Conservation (phyloP, 1,140 invertebrate species). For the Chelonus insularis region DNA sequence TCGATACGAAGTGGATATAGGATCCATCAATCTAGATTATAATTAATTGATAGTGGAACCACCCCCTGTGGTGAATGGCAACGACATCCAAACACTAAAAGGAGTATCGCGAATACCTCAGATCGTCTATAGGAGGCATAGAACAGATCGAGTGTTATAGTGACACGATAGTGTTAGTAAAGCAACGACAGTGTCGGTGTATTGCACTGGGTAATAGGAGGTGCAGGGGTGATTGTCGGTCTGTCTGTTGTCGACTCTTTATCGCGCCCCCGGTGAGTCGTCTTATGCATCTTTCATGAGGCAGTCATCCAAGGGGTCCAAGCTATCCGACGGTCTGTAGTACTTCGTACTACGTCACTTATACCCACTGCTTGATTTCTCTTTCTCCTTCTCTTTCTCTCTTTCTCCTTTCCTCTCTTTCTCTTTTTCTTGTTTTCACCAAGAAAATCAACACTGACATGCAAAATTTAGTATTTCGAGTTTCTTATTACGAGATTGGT, state of each 20-base stretch:
- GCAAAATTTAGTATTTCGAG: slow-evolving; percentile 30
- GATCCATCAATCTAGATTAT: slow-evolving; percentile 62
- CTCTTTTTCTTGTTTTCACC: slow-evolving; percentile 12
- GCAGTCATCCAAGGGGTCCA: slow-evolving; percentile 59
- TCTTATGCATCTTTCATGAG: slow-evolving; percentile 64
- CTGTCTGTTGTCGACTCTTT: slow-evolving; percentile 63
- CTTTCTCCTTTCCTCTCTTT: background rate
- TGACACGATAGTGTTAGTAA: slow-evolving; percentile 28
- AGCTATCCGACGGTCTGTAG: slow-evolving; percentile 39
- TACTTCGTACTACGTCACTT: slow-evolving; percentile 29
- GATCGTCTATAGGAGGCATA: background rate
- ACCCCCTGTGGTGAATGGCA: slow-evolving; percentile 50
- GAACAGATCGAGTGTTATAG: background rate
- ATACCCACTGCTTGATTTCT: background rate
- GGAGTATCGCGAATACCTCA: background rate
- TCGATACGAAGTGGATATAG: slow-evolving; percentile 50
- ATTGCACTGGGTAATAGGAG: slow-evolving; percentile 59
- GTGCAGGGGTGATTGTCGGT: slow-evolving; percentile 58
- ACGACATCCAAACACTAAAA: slow-evolving; percentile 36
- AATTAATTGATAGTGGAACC: slow-evolving; percentile 60
- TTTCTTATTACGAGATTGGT: too few relatives aligned
- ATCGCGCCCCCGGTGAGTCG: slow-evolving; percentile 62
- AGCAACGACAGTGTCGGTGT: slow-evolving; percentile 39
- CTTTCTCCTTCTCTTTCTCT: slow-evolving; percentile 14
- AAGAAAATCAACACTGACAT: slow-evolving; percentile 23